Percentiles rank a stretch among this genome's conserved stretches.
Conservation (phyloP, 2,888 invertebrate species). For the Cyaniris semiargus region DNA sequence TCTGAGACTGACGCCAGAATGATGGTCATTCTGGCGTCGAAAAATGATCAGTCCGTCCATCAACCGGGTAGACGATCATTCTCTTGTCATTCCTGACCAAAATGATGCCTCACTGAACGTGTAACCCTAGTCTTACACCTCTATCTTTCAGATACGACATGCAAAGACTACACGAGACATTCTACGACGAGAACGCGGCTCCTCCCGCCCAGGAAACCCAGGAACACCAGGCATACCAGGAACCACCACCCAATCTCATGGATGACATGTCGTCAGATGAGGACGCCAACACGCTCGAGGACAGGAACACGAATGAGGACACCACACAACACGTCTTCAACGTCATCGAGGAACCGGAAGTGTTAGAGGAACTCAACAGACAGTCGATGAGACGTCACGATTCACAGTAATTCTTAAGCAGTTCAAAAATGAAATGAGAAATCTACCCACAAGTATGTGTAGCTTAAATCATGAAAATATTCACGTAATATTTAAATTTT, state of each 20-base stretch:
- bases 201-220: background rate
- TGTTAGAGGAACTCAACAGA: slow-evolving; percentile 26
- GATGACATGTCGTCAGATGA: slow-evolving; percentile 23
- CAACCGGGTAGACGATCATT: too few species aligned
- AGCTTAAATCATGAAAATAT: background rate
- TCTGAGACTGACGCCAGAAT: too few species aligned
- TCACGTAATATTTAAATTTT: too few species aligned
- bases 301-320: background rate
- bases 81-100: too few species aligned
- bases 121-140: too few species aligned
- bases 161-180: slow-evolving; percentile 10
- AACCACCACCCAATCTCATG: background rate
- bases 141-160: slow-evolving; percentile 14
- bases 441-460: background rate
- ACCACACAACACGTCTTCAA: slow-evolving; percentile 23
- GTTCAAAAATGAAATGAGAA: background rate
- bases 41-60: too few species aligned
- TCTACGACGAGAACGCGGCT: slow-evolving; percentile 16
- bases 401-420: background rate
- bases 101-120: too few species aligned
- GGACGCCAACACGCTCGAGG: background rate
- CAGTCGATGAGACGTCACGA: slow-evolving; percentile 26
- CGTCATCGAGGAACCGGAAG: slow-evolving; percentile 15
- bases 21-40: too few species aligned
- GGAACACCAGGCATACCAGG: background rate